phyloP scores from a whole-genome alignment of 2,888 invertebrate species.

The Cephus pygmeus region DNA sequence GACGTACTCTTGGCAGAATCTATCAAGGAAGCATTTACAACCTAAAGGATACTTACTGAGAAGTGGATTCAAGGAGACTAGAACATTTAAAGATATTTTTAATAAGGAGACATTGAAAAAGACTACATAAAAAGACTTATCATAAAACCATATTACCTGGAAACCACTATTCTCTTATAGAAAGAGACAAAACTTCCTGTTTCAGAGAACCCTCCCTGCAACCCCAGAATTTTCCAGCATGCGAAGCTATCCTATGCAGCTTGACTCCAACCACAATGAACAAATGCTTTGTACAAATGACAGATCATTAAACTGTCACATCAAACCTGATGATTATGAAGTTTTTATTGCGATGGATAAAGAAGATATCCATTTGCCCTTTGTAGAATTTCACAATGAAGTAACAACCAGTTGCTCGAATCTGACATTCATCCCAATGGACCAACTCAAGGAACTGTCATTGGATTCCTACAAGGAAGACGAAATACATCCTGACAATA shows the following conservation, averaged over 20 bases:
- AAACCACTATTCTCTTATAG: neutral
- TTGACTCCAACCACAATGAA: neutral
- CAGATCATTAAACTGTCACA: neutral
- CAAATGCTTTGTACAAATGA: neutral
- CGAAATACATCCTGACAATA: neutral
- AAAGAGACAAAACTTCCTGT: neutral
- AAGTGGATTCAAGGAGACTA: neutral
- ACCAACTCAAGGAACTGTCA: neutral
- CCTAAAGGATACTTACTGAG: neutral
- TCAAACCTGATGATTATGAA: neutral
- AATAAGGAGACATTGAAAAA: neutral
- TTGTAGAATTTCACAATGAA: slow-evolving; percentile 1
- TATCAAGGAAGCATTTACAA: slow-evolving; percentile 32
- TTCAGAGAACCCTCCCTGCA: neutral
- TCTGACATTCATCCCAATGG: neutral
- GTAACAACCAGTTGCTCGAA: neutral
- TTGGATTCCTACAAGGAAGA: neutral
- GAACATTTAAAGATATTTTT: neutral
- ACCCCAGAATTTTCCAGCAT: neutral
- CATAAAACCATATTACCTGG: neutral
- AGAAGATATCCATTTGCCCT: neutral
- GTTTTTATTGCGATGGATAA: neutral
- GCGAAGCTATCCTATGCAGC: neutral
- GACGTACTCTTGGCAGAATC: slow-evolving; percentile 45
- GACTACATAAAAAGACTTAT: neutral